phyloP scores from a whole-genome alignment of 2,113 vertebrate species.

The Andinoacara biseriatus region DNA sequence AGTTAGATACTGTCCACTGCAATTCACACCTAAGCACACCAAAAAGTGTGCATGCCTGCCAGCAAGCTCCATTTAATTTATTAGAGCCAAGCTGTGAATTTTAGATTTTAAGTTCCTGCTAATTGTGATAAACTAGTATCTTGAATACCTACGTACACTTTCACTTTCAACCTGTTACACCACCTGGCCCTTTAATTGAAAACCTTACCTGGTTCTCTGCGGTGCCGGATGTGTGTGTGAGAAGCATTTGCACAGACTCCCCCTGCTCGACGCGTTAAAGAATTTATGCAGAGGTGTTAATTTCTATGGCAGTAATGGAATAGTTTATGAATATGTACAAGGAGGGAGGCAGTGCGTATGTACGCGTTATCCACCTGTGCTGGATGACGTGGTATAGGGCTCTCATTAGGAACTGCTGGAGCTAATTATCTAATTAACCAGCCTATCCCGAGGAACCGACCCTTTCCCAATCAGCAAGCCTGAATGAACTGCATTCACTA shows the following conservation, averaged over 20 bases:
- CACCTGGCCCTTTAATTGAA: constrained; percentile 52
- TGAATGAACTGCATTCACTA: constrained; percentile 22
- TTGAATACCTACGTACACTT: background rate
- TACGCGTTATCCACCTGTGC: constrained; percentile 35
- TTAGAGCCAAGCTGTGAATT: background rate
- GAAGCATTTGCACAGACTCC: constrained; percentile 4
- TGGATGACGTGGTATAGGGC: constrained; percentile 27
- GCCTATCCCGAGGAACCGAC: constrained; percentile 51
- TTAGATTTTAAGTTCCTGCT: background rate
- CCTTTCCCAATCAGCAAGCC: constrained; percentile 55
- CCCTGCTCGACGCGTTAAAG: constrained; percentile 1
- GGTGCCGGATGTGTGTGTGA: background rate
- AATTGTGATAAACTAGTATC: background rate
- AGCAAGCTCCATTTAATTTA: background rate
- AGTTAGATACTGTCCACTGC: background rate
- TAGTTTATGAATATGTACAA: constrained; percentile 11
- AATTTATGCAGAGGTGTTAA: constrained; percentile 3
- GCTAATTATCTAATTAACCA: constrained; percentile 76
- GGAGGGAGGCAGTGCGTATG: constrained; percentile 1
- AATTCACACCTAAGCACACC: background rate
- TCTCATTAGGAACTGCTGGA: constrained; percentile 58
- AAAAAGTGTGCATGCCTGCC: background rate
- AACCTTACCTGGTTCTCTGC: background rate
- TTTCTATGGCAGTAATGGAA: background rate
- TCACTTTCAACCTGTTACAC: constrained; percentile 1